Evolutionary conservation across 2,113 vertebrate genomes (phyloP).

Genomic region (Salvelinus fontinalis): DNA sequence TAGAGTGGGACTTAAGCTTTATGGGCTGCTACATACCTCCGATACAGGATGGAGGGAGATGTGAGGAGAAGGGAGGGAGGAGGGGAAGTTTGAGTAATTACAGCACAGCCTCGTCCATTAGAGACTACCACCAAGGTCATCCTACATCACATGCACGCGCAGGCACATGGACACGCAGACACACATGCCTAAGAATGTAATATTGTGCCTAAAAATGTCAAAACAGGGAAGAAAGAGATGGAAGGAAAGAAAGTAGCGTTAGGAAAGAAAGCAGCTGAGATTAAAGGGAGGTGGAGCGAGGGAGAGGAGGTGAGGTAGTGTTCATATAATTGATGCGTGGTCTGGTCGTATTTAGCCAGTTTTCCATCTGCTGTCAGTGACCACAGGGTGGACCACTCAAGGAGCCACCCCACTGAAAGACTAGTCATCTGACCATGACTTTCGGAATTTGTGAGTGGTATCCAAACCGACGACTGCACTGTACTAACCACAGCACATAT

Average conservation of each 20-base stretch:
- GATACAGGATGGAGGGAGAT: slow-evolving; percentile 20
- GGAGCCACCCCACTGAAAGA: slow-evolving; percentile 69
- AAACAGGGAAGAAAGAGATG: not conserved
- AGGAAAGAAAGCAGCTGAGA: not conserved
- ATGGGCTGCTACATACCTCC: slow-evolving; percentile 75
- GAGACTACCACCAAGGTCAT: slow-evolving; percentile 73
- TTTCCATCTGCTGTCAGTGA: slow-evolving; percentile 75
- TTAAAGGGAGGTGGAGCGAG: slow-evolving; percentile 9
- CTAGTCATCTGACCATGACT: slow-evolving; percentile 63
- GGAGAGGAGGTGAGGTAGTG: slow-evolving; percentile 52
- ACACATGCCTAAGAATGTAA: too few relatives aligned
- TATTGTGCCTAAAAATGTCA: too few relatives aligned
- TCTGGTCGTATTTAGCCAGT: slow-evolving; percentile 70
- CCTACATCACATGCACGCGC: slow-evolving; percentile 23
- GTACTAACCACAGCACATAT: slow-evolving; percentile 45
- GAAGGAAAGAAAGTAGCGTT: not conserved
- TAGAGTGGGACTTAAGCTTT: slow-evolving; percentile 73
- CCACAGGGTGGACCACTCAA: slow-evolving; percentile 72
- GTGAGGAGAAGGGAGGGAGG: not conserved
- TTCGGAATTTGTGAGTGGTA: slow-evolving; percentile 54
- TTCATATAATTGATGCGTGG: slow-evolving; percentile 71
- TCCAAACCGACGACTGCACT: slow-evolving; percentile 35
- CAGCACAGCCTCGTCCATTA: slow-evolving; percentile 70
- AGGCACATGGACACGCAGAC: slow-evolving; percentile 6
- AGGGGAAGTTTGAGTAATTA: slow-evolving; percentile 67